Conservation (phyloP, 2,113 vertebrate species). For the Scophthalmus maximus region DNA sequence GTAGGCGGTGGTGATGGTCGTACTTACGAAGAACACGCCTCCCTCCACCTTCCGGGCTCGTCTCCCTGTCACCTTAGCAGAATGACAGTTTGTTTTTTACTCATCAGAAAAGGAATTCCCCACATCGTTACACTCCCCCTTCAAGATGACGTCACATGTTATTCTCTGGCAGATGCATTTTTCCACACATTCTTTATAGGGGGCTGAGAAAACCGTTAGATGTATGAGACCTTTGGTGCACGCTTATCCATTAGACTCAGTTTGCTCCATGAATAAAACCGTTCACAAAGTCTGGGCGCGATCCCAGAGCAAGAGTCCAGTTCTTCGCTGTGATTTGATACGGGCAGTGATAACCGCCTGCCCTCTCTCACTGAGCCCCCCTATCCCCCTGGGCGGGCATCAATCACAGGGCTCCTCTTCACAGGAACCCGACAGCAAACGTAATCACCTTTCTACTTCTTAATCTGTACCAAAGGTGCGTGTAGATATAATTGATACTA, state of each 20-base stretch:
- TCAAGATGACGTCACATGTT: background rate
- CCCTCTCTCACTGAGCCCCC: slow-evolving; percentile 28
- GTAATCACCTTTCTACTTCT: background rate
- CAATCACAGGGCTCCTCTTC: slow-evolving; percentile 21
- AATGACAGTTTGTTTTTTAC: slow-evolving; percentile 76
- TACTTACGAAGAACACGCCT: slow-evolving; percentile 87
- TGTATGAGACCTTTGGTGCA: slow-evolving; percentile 34
- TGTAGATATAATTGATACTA: no score
- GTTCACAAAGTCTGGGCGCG: slow-evolving; percentile 34
- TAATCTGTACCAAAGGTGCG: background rate
- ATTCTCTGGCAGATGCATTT: background rate
- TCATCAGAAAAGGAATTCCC: slow-evolving; percentile 3
- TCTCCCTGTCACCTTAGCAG: slow-evolving; percentile 82
- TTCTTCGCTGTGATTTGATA: slow-evolving; percentile 62
- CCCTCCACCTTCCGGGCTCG: slow-evolving; percentile 85
- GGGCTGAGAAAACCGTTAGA: background rate
- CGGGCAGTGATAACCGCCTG: slow-evolving; percentile 60
- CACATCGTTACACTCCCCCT: background rate
- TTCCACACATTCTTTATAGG: background rate
- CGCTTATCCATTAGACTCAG: slow-evolving; percentile 45
- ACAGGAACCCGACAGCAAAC: no score
- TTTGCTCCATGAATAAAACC: slow-evolving; percentile 70
- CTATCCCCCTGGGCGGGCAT: slow-evolving; percentile 9
- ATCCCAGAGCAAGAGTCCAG: slow-evolving; percentile 26
- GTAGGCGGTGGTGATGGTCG: slow-evolving; percentile 17